Percentiles rank a stretch among this genome's conserved stretches.
phyloP scores from a whole-genome alignment of 1,140 invertebrate species.

The Drosophila varians region DNA sequence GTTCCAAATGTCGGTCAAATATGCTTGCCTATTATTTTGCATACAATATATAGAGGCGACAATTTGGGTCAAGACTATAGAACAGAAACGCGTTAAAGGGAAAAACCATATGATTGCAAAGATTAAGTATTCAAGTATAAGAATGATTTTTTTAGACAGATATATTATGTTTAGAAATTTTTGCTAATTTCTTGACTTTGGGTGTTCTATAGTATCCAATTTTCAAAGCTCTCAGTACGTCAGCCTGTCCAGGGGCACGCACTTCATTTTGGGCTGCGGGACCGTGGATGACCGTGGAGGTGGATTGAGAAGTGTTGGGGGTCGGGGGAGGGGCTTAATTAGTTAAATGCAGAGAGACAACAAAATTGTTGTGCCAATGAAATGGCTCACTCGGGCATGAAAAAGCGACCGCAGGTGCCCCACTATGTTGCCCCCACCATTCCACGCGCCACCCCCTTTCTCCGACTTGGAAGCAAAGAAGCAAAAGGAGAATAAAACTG shows the following conservation, averaged over 20 bases:
- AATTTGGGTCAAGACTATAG: background rate
- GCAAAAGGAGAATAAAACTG: too few relatives aligned
- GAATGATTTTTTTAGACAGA: too few relatives aligned
- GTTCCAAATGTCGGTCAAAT: conserved; percentile 49
- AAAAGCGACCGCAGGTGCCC: conserved; percentile 43
- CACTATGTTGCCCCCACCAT: background rate
- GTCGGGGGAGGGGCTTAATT: conserved; percentile 53
- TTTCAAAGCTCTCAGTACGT: conserved; percentile 17
- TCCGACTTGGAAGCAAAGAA: background rate
- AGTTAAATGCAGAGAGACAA: conserved; percentile 72
- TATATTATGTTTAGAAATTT: too few relatives aligned
- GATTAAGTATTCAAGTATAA: too few relatives aligned
- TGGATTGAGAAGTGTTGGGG: background rate
- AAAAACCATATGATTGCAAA: too few relatives aligned
- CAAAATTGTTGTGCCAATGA: conserved; percentile 75
- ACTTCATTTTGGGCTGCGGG: conserved; percentile 62
- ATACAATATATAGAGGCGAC: conserved; percentile 13
- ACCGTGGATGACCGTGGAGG: conserved; percentile 57
- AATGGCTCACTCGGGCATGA: conserved; percentile 69
- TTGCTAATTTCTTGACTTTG: background rate
- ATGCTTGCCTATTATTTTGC: conserved; percentile 49
- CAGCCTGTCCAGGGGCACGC: conserved; percentile 41
- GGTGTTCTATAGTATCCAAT: conserved; percentile 34
- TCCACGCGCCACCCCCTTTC: background rate
- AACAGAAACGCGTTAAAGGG: too few relatives aligned